Evolutionary conservation across 2,113 vertebrate species (phyloP).

Genomic region (Enhydra lutris): DNA sequence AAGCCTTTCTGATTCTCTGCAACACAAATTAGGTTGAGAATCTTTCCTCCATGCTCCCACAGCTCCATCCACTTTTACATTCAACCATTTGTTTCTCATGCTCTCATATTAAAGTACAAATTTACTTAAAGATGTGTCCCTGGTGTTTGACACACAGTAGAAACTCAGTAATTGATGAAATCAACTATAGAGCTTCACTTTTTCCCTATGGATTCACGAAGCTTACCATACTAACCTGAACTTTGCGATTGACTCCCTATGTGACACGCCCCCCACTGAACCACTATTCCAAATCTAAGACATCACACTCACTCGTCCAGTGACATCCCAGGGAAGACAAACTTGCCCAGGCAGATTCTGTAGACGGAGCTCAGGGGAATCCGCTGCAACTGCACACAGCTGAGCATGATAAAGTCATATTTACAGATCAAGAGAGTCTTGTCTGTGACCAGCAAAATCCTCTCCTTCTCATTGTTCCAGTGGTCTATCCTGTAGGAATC

Average conservation of each 20-base stretch:
- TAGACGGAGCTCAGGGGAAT: conserved; percentile 80
- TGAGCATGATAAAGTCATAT: conserved; percentile 88
- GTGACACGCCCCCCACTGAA: not conserved
- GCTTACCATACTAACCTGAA: not conserved
- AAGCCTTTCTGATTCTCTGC: not conserved
- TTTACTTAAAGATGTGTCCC: not conserved
- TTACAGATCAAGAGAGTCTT: conserved; percentile 86
- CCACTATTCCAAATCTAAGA: not conserved
- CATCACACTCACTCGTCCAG: conserved; percentile 84
- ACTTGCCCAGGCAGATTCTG: conserved; percentile 82
- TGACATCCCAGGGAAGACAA: conserved; percentile 84
- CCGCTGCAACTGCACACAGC: conserved; percentile 83
- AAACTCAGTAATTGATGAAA: not conserved
- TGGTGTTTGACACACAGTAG: not conserved
- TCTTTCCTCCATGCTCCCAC: not conserved
- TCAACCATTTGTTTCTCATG: not conserved
- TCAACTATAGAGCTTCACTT: not conserved
- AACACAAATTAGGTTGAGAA: not conserved
- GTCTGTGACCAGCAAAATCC: conserved; percentile 81
- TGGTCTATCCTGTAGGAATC: conserved; percentile 83
- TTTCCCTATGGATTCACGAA: not conserved
- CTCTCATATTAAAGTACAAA: not conserved
- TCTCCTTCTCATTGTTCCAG: conserved; percentile 92
- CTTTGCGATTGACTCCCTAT: accelerated
- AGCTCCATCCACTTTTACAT: not conserved